Percentiles rank a stretch among this genome's conserved stretches.
These are phyloP conservation scores for Haliclystus octoradiatus DNA, from an alignment of 30 jellyfish, hydroid and myxozoan genomes.

Conservation along the genomic window DNA sequence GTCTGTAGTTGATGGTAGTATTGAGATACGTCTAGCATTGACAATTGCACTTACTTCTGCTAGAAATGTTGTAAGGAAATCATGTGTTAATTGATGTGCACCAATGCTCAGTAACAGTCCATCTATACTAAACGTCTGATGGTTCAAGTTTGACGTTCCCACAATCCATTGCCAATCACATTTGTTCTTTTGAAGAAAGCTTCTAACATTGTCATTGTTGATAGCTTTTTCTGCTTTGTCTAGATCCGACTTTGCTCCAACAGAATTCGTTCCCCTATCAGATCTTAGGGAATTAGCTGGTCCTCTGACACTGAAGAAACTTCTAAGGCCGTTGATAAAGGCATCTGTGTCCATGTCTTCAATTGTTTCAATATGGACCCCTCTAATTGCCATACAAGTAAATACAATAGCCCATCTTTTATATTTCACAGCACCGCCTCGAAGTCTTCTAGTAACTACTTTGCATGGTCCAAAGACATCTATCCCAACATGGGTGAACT, in stretches of 20 bases:
- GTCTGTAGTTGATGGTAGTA: not conserved
- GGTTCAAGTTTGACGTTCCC: not conserved
- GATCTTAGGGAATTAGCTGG: constrained; percentile 22
- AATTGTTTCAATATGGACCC: constrained; percentile 29
- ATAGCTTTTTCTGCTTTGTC: not conserved
- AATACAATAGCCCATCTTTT: constrained; percentile 18
- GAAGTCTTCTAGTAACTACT: not conserved
- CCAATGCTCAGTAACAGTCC: not conserved
- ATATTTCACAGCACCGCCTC: not conserved
- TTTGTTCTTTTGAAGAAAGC: not conserved
- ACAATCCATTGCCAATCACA: not conserved
- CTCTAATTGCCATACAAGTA: constrained; percentile 34
- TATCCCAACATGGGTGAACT: constrained; percentile 27
- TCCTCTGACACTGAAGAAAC: constrained; percentile 23
- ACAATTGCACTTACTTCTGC: not conserved
- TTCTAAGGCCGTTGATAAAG: constrained; percentile 23
- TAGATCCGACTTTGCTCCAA: constrained; percentile 30
- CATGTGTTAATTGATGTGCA: not conserved
- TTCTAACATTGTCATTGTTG: not conserved
- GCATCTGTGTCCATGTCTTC: constrained; percentile 20
- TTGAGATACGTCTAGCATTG: not conserved
- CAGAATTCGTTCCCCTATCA: constrained; percentile 29
- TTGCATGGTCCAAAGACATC: constrained; percentile 6
- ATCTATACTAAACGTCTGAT: not conserved
- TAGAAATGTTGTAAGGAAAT: not conserved